Base-by-base conservation (phyloP, 2,113 vertebrate genomes). In the Heliornis fulica region DNA sequence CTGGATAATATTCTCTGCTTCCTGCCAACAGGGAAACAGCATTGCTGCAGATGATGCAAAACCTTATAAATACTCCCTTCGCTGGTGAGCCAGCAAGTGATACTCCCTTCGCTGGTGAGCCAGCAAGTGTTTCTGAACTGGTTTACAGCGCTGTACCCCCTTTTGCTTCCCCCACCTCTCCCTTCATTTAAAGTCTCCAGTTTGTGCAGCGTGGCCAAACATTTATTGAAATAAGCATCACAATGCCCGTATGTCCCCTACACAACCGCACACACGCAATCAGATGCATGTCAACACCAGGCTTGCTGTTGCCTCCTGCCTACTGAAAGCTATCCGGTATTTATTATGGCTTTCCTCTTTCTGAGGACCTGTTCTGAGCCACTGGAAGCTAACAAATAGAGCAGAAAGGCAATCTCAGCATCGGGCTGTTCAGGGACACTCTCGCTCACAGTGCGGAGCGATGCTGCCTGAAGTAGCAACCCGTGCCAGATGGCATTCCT, bases 1-100 rank as follows among this genome's bases (percentile, higher is more conserved):
- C 94, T 99, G 97, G 97, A 99, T 97, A 90, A 99, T 99, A 96
- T 98, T 91, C 85, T 99, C 99, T 36, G 99, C 99, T 97, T 99
- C 99, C 99, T 99, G 98, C 95, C 94, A 97, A 97, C 45, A 89
- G 80, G 87, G 61, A 96, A 96, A 80, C 6, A 72, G 89, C 51
- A 95, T 87, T 94, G 88, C 78, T 86, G 84, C 75, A 94, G 94
- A 87, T 96, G 92, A 94, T 92, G 87, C 90, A 94, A 90, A 90
- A 81, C 54, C 65, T 74, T 66, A 64, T 41, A 94, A 95, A 93
- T 74, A 60, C 20, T 86, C 64, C 36, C 56, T 76, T 83, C 75
- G 11, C 3, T 68, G 40, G 26, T 75, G 69, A 77, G 77, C 74
- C 19, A 0, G 56, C 19, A 16, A 89, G 50, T 4, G 54, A 93